Evolutionary conservation across 1,140 invertebrate species (phyloP).

Genomic region (Aphis gossypii): DNA sequence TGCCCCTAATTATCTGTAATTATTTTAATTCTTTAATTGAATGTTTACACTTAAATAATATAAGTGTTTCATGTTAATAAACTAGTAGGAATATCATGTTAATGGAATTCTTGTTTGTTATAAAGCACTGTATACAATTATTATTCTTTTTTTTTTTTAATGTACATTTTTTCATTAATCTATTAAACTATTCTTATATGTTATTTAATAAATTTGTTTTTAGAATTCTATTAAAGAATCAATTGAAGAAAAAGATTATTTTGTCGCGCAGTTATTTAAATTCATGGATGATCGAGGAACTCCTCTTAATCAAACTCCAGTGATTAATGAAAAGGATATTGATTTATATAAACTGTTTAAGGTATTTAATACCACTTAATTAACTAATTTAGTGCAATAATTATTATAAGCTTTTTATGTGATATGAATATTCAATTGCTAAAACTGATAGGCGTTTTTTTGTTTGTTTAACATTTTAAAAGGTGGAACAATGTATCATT

Average conservation of each 20-base stretch:
- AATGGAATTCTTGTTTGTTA: too few species aligned
- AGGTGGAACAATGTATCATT: not conserved
- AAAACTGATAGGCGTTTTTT: not conserved
- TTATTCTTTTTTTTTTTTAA: not conserved
- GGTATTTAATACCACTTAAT: constrained; percentile 60
- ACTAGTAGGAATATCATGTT: too few species aligned
- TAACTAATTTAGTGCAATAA: not conserved
- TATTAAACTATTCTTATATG: not conserved
- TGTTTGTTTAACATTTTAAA: not conserved
- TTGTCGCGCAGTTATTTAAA: constrained; percentile 96
- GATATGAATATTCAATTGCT: not conserved
- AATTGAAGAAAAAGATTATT: constrained; percentile 93
- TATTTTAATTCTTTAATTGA: too few species aligned
- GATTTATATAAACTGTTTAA: constrained; percentile 91
- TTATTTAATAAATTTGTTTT: constrained; percentile 59
- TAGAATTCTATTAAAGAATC: constrained; percentile 87
- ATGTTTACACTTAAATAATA: too few species aligned
- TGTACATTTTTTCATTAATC: not conserved
- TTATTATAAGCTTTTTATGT: not conserved
- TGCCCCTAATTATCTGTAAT: too few species aligned
- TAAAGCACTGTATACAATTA: not conserved
- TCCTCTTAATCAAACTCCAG: constrained; percentile 92
- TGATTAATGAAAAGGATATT: constrained; percentile 86
- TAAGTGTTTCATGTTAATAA: not conserved
- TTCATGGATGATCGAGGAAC: constrained; percentile 98